Evolutionary conservation across 53 echinoderm and acorn worm species (phyloP).

Genomic region (Paelopatides confundens): DNA sequence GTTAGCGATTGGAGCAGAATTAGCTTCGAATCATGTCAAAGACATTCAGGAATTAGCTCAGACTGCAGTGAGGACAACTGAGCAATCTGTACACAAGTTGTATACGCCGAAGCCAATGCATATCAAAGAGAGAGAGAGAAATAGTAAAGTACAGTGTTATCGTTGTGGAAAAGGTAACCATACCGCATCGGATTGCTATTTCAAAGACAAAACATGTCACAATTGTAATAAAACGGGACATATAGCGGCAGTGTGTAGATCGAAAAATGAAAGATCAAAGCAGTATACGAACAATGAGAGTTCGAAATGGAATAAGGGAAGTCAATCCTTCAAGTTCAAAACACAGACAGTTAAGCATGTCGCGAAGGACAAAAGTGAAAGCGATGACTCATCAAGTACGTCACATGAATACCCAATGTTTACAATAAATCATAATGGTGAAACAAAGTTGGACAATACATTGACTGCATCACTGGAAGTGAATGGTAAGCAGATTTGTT

Average conservation of each 20-base stretch:
- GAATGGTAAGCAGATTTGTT: neutral
- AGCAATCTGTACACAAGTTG: constrained; percentile 18
- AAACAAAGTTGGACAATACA: too few species aligned
- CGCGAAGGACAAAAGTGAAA: too few species aligned
- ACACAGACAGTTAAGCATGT: too few species aligned
- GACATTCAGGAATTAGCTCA: too few species aligned
- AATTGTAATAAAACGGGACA: constrained; percentile 49
- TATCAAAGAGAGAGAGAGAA: constrained; percentile 16
- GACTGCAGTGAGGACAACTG: neutral
- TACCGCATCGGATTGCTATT: constrained; percentile 1
- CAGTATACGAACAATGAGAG: too few species aligned
- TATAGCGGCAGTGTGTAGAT: constrained; percentile 45
- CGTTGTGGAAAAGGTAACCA: constrained; percentile 35
- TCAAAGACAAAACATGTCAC: constrained; percentile 5
- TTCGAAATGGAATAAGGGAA: too few species aligned
- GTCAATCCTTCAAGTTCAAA: too few species aligned
- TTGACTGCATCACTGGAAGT: too few species aligned
- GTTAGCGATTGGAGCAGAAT: constrained; percentile 17
- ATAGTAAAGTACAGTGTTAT: constrained; percentile 31
- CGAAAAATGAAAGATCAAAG: neutral
- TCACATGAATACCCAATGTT: constrained; percentile 56
- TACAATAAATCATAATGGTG: too few species aligned
- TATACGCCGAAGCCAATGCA: neutral
- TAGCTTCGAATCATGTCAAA: constrained; percentile 48
- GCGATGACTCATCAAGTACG: neutral